Conservation (phyloP, 2,797 vertebrate genomes). For the Choloepus didactylus region DNA sequence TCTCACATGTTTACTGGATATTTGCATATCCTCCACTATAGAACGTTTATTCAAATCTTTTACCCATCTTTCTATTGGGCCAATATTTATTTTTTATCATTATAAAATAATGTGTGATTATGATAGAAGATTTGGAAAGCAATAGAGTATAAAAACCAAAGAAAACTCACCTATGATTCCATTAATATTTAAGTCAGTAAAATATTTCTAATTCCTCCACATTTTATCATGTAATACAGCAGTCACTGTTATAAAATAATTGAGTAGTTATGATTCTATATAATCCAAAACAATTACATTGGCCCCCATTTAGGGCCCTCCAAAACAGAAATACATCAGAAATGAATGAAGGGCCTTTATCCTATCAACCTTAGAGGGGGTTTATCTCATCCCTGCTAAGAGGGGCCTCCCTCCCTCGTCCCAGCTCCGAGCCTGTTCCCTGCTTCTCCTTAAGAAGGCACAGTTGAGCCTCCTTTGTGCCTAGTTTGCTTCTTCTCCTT, state of each 20-base stretch:
- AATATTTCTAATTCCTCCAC: neutral
- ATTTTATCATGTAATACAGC: neutral
- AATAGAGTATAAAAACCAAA: constrained; percentile 46
- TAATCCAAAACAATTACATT: neutral
- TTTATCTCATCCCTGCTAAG: neutral
- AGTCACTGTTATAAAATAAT: neutral
- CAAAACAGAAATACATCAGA: neutral
- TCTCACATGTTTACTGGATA: neutral
- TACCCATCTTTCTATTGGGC: neutral
- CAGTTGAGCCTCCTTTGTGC: neutral
- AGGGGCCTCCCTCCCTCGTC: neutral
- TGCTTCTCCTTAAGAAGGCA: neutral
- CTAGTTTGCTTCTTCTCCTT: neutral
- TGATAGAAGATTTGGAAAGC: constrained; percentile 42
- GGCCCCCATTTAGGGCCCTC: neutral
- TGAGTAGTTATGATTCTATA: neutral
- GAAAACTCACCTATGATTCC: neutral
- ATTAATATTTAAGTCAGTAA: constrained; percentile 48
- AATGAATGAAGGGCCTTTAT: neutral
- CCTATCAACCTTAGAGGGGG: neutral
- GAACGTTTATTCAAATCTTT: constrained; percentile 24
- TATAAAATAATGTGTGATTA: constrained; percentile 29
- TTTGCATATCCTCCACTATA: neutral
- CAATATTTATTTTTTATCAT: constrained; percentile 47
- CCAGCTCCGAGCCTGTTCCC: neutral